These are phyloP conservation scores for Chaenodraco wilsoni DNA, from an alignment of 2,797 vertebrate genomes.

Conservation along the genomic window DNA sequence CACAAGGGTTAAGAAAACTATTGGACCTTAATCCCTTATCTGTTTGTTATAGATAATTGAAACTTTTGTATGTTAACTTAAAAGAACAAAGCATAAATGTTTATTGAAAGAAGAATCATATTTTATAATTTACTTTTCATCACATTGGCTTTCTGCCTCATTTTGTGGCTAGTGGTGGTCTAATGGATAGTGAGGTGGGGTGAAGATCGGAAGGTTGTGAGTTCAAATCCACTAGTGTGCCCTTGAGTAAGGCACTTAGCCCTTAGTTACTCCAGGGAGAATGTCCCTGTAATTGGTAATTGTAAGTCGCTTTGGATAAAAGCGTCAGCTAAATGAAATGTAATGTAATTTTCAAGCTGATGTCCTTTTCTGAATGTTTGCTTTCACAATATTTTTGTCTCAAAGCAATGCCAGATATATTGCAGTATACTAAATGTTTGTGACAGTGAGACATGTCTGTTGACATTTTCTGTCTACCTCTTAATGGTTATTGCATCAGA, in stretches of 20 bases:
- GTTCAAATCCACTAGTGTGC: no score
- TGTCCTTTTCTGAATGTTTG: constrained; percentile 6
- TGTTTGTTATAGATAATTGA: constrained; percentile 39
- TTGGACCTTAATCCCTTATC: constrained; percentile 20
- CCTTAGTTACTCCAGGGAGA: no score
- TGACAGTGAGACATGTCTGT: constrained; percentile 33
- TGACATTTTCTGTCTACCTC: constrained; percentile 36
- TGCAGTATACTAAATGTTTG: constrained; percentile 27
- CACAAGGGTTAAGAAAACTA: constrained; percentile 27
- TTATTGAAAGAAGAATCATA: constrained; percentile 33
- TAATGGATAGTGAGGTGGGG: no score
- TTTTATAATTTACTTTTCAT: constrained; percentile 27
- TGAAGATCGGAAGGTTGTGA: no score
- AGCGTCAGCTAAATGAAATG: no score
- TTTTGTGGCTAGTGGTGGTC: no score
- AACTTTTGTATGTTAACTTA: constrained; percentile 9
- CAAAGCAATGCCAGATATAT: constrained; percentile 13
- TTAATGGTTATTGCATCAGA: constrained; percentile 55
- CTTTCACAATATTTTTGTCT: constrained; percentile 32
- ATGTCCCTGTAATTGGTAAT: no score
- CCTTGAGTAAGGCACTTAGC: no score
- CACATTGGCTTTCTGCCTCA: constrained; percentile 11
- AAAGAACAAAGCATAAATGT: constrained; percentile 12
- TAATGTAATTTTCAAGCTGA: no score
- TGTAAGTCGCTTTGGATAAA: no score